Evolutionary conservation across 2,888 invertebrate genomes (phyloP), one percentile per base, ranked within the genome.

Genomic region (Cacoxenus indagator): DNA sequence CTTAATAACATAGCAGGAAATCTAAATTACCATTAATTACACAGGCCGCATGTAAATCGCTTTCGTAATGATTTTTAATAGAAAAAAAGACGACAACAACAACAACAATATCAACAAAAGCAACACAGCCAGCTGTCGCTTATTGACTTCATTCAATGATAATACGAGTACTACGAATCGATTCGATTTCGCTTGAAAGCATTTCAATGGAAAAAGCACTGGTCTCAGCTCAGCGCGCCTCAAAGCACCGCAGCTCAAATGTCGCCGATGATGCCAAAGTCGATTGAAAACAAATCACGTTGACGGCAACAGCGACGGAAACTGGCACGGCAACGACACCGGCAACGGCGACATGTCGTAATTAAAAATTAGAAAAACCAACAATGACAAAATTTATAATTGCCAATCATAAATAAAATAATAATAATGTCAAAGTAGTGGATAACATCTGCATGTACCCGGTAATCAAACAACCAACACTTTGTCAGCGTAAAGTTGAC

Each of bases 11-110:
- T 24, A 45, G 61, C 79, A 79, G 80, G 80, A 81, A 81, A 81
- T 81, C 81, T 83, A 81, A 83, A 81, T 81, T 75, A 73, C 83
- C 80, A 62, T 75, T 83, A 79, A 81, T 83, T 81, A 81, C 81
- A 74, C 22, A 70, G 74, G 72, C 76, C 74, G 72, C 76, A 45
- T 69, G 72, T 73, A 70, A 62, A 71, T 75, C 75, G 71, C 68
- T 65, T 70, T 69, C 74, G 68, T 72, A 70, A 68, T 62, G 22
- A 62, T 43, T 62, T 45, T 43, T 62, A 45, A 24, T 24, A 24
- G 57, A 29, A 29, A 45, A 24, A 55, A n/a, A 51, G 64, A 62
- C 67, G 68, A 64, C 67, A 77, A 69, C 66, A 72, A 70, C 73
- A 75, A 68, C 65, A 70, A 57, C 61, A 55, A 54, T 57, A 57